Evolutionary conservation across 2,888 invertebrate species (phyloP).

Genomic region (Philereme transversata): DNA sequence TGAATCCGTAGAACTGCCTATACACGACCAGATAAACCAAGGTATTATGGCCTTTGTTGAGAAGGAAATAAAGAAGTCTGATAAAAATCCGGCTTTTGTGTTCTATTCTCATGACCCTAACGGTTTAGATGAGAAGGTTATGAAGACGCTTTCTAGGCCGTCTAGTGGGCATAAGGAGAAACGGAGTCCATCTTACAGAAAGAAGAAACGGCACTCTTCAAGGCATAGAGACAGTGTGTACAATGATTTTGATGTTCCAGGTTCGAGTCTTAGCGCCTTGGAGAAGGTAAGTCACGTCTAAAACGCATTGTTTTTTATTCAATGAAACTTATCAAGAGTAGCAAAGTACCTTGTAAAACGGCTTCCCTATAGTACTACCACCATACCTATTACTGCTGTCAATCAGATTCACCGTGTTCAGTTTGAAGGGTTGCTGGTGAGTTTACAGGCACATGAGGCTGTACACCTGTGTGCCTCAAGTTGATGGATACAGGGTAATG

Average conservation of each 20-base stretch:
- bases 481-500: no score
- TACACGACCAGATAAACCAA: constrained; percentile 82
- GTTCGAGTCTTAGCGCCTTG: constrained; percentile 79
- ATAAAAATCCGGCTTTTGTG: constrained; percentile 76
- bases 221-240: constrained; percentile 73
- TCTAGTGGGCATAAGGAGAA: constrained; percentile 80
- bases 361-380: no score
- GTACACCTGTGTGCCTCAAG: no score
- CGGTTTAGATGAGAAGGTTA: constrained; percentile 73
- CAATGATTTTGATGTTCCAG: constrained; percentile 79
- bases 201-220: constrained; percentile 77
- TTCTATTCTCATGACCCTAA: constrained; percentile 81
- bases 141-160: constrained; percentile 73
- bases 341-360: no score
- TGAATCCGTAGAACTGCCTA: constrained; percentile 84
- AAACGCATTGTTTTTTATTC: no score
- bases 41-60: constrained; percentile 80
- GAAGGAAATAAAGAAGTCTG: constrained; percentile 79
- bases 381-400: no score
- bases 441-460: no score
- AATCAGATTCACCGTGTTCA: no score
- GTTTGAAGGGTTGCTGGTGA: no score
- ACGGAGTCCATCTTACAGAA: constrained; percentile 75
- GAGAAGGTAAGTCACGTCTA: constrained; percentile 59
- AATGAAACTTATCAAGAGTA: no score